Evolutionary conservation across 2,797 vertebrate genomes (phyloP).

Genomic region (Rachycentron canadum): DNA sequence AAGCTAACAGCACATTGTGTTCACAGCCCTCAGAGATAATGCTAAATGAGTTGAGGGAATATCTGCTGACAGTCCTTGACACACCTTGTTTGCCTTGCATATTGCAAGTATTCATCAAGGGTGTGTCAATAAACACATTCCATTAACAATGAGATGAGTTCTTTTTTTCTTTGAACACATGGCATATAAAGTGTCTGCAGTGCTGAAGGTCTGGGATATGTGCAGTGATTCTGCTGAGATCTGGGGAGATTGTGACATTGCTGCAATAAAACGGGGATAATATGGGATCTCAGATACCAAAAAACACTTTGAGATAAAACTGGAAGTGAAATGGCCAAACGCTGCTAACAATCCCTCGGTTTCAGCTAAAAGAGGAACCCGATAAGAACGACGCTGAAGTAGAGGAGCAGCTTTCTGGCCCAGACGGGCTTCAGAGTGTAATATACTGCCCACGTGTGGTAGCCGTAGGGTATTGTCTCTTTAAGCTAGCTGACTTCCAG

Average conservation of each 20-base stretch:
- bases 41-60: constrained; percentile 45
- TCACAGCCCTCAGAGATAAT: constrained; percentile 47
- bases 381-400: too few species aligned
- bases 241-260: too few species aligned
- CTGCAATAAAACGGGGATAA: background rate
- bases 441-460: too few species aligned
- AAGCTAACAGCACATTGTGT: constrained; percentile 42
- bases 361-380: too few species aligned
- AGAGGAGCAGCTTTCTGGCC: too few species aligned
- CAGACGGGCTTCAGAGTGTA: too few species aligned
- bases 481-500: too few species aligned
- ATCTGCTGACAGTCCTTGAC: constrained; percentile 56
- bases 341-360: too few species aligned
- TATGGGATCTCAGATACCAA: too few species aligned
- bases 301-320: background rate
- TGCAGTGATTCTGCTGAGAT: too few species aligned
- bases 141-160: constrained; percentile 13
- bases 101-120: constrained; percentile 49
- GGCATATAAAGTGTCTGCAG: constrained; percentile 11
- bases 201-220: constrained; percentile 7
- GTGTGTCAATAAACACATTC: constrained; percentile 45
- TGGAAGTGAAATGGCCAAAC: background rate
- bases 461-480: too few species aligned
- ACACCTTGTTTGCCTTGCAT: constrained; percentile 50
- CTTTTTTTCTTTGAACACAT: background rate